Evolutionary conservation across 2,113 vertebrate species (phyloP).

Genomic region (Andinoacara biseriatus): DNA sequence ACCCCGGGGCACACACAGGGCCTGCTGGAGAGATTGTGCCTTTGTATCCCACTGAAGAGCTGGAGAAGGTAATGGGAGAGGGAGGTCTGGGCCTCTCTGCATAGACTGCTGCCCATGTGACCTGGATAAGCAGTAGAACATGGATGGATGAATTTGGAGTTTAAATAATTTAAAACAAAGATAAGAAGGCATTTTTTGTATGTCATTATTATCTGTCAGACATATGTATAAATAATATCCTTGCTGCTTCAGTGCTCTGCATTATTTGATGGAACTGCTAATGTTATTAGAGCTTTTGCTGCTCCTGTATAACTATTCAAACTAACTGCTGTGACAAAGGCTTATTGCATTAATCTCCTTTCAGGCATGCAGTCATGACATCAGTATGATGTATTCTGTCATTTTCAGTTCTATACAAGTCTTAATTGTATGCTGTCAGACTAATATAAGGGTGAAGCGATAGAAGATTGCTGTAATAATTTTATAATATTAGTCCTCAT

Average conservation of each 20-base stretch:
- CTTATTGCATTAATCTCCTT: not conserved
- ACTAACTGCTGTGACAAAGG: conserved; percentile 15
- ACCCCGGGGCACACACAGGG: too few relatives aligned
- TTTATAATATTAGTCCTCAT: not conserved
- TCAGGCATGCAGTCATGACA: not conserved
- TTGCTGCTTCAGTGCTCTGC: conserved; percentile 6
- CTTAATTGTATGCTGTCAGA: not conserved
- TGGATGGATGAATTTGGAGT: not conserved
- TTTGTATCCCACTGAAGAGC: not conserved
- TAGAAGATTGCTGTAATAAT: not conserved
- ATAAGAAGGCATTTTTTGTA: not conserved
- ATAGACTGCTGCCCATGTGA: not conserved
- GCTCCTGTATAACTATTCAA: not conserved
- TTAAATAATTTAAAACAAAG: not conserved
- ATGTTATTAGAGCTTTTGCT: not conserved
- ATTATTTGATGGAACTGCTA: not conserved
- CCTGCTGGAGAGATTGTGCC: too few relatives aligned
- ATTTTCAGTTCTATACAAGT: not conserved
- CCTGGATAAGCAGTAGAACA: not conserved
- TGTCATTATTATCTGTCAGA: not conserved
- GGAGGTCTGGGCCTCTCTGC: not conserved
- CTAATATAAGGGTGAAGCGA: not conserved
- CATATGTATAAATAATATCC: conserved; percentile 1
- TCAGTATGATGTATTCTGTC: not conserved
- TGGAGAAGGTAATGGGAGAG: not conserved